phyloP scores from a whole-genome alignment of 2,113 vertebrate species.

The Panthera uncia region DNA sequence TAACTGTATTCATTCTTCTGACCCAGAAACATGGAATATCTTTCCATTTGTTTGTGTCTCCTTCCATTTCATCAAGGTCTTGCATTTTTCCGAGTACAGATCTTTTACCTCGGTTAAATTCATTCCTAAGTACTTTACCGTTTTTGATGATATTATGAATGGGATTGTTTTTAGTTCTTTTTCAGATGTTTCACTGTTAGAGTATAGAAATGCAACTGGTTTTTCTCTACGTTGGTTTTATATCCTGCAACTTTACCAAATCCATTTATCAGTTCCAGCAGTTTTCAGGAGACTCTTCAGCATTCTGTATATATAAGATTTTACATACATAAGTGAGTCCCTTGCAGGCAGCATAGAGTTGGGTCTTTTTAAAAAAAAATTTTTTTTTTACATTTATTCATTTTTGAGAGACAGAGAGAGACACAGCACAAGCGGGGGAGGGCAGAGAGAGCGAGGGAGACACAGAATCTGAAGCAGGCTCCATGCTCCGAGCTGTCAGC shows the following conservation, averaged over 20 bases:
- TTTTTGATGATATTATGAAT: neutral
- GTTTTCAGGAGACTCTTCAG: neutral
- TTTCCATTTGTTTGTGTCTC: neutral
- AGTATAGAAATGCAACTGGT: neutral
- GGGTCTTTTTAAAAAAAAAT: neutral
- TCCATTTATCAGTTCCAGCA: too few relatives aligned
- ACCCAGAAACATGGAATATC: neutral
- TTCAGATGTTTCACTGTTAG: neutral
- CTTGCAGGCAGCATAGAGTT: neutral
- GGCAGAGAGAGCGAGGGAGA: too few relatives aligned
- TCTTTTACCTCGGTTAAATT: neutral
- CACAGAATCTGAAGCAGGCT: too few relatives aligned
- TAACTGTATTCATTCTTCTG: neutral
- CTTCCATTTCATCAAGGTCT: neutral
- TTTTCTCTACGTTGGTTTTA: neutral
- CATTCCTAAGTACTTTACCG: neutral
- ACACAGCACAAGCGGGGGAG: too few relatives aligned
- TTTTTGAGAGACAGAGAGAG: too few relatives aligned
- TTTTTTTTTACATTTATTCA: too few relatives aligned
- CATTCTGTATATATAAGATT: neutral
- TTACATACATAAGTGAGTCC: neutral
- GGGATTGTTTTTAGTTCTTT: neutral
- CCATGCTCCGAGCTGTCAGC: too few relatives aligned
- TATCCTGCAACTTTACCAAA: neutral
- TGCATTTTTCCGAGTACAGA: neutral